Conservation (phyloP, 2,113 vertebrate genomes). For the Poeciliopsis prolifica region DNA sequence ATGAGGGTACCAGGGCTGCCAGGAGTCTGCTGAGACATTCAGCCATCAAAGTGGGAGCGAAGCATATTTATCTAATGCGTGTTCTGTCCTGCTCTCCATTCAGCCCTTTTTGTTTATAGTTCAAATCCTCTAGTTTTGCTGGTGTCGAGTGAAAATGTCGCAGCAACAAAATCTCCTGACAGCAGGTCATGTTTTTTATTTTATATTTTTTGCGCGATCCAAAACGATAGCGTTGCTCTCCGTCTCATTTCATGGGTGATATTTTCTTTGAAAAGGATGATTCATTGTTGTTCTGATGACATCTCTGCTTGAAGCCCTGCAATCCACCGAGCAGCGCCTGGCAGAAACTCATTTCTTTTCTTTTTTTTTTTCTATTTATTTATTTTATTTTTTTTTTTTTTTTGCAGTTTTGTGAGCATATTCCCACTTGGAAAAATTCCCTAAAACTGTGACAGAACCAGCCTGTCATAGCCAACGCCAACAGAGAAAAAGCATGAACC, state of each 20-base stretch:
- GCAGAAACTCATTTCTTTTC: constrained; percentile 41
- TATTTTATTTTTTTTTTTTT: constrained; percentile 28
- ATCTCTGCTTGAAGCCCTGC: constrained; percentile 48
- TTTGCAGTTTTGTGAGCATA: neutral
- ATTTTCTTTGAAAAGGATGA: constrained; percentile 50
- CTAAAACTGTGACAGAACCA: neutral
- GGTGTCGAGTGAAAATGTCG: constrained; percentile 50
- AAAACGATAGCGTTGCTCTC: constrained; percentile 47
- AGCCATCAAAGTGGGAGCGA: constrained; percentile 36
- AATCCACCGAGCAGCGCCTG: constrained; percentile 24
- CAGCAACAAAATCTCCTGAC: constrained; percentile 56
- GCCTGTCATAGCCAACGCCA: neutral
- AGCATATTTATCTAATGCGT: constrained; percentile 55
- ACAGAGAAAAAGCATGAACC: neutral
- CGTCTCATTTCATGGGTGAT: constrained; percentile 39
- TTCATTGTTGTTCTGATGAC: constrained; percentile 53
- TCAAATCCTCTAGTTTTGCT: constrained; percentile 29
- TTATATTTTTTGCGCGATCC: constrained; percentile 34
- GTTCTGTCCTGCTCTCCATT: constrained; percentile 18
- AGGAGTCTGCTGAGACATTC: constrained; percentile 39
- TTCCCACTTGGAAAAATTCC: neutral
- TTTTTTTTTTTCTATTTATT: constrained; percentile 3
- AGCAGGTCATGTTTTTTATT: constrained; percentile 27
- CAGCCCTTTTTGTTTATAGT: constrained; percentile 33
- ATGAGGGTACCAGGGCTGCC: constrained; percentile 25